A percentile compares a stretch with the other conserved stretches of the same genome.
Conservation (phyloP, 1,140 invertebrate species). For the Varroa destructor region DNA sequence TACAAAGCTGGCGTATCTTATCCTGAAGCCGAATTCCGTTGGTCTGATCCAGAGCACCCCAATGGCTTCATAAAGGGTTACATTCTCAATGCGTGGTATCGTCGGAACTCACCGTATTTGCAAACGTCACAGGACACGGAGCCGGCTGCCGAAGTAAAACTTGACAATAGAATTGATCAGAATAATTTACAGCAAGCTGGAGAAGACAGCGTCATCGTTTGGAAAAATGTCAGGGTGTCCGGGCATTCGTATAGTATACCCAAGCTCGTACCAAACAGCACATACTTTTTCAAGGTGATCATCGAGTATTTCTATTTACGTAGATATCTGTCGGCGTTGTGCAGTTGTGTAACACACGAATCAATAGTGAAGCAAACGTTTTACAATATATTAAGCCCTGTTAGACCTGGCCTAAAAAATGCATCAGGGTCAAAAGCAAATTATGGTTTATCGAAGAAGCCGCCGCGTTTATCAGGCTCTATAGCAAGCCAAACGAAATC, state of each 20-base stretch:
- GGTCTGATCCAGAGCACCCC: constrained; percentile 54
- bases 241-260: constrained; percentile 38
- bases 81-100: constrained; percentile 52
- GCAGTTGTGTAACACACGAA: constrained; percentile 2
- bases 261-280: constrained; percentile 46
- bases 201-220: constrained; percentile 21
- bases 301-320: not conserved
- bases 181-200: constrained; percentile 5
- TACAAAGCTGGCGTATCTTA: constrained; percentile 35
- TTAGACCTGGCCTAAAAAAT: too few species aligned
- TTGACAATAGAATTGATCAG: too few species aligned
- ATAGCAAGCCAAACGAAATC: too few species aligned
- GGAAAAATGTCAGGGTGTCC: constrained; percentile 35
- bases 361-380: too few species aligned
- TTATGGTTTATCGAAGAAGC: too few species aligned
- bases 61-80: constrained; percentile 63
- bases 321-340: not conserved
- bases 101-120: not conserved
- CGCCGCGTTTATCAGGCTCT: too few species aligned
- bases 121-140: too few species aligned
- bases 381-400: too few species aligned
- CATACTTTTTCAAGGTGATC: constrained; percentile 58
- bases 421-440: too few species aligned
- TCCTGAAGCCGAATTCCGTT: constrained; percentile 49
- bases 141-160: too few species aligned